Evolutionary conservation across 2,113 vertebrate species (phyloP), one percentile per base, ranked within the genome.

Genomic region (Malaclemys terrapin): DNA sequence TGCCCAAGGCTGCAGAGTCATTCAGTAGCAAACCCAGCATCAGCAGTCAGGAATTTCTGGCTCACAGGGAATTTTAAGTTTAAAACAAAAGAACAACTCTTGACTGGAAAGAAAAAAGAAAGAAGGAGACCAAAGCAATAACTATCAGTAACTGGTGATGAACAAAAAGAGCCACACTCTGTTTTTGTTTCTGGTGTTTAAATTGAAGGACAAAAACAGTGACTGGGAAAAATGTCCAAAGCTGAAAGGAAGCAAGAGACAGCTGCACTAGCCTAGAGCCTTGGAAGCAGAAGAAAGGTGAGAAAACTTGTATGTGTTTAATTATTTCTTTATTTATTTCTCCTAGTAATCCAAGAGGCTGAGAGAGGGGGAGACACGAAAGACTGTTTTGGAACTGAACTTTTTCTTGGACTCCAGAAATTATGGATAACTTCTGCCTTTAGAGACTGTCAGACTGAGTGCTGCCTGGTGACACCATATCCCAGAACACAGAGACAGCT

Each of bases 231-330:
- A 19, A 20, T 47, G 2, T 38, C 10, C n/a, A 82, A 52, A 49
- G 4, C 20, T 90, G 31, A 88, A 9, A 80, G 13, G 22, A 84
- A 72, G n/a, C 17, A 72, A 38, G 16, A 54, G 90, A 9, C 4
- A 54, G 4, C 27, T 89, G 53, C 35, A 90, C 13, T 25, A 78
- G 42, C 8, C 11, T 5, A 80, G 31, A 49, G 14, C 27, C 17
- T 13, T 49, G 22, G 49, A 84, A 90, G 8, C 6, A 89, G 69
- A 31, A 65, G 6, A 47, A 0, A 0, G 2, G 17, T 53, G 38
- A 87, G 27, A 72, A 91, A 80, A 4, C 24, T 49, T 13, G 2
- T 29, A 5, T 54, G 25, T 50, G 27, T 89, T 91, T 93, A 54
- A 83, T 16, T 52, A 90, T 86, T 59, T 80, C 52, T 47, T 47